Evolutionary conservation across 2,888 invertebrate genomes (phyloP).

Genomic region (Ganaspis brasiliensis): DNA sequence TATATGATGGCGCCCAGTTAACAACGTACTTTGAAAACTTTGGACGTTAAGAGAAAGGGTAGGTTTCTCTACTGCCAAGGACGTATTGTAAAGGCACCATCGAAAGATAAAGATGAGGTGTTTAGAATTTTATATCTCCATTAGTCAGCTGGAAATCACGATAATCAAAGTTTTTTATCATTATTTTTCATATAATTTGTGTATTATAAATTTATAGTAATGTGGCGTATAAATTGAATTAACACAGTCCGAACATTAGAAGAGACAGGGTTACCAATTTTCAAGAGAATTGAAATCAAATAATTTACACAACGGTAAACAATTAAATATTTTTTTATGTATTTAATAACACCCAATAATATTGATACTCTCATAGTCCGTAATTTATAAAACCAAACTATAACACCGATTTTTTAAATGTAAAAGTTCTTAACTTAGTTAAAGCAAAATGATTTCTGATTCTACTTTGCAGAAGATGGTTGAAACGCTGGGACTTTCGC

Average conservation of each 20-base stretch:
- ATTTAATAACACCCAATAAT: too few relatives aligned
- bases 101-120: constrained; percentile 58
- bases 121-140: not conserved
- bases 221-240: too few relatives aligned
- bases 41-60: constrained; percentile 80
- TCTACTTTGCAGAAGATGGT: constrained; percentile 41
- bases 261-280: too few relatives aligned
- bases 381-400: not conserved
- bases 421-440: not conserved
- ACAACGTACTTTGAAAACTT: constrained; percentile 80
- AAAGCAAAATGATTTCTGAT: not conserved
- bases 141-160: too few relatives aligned
- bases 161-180: too few relatives aligned
- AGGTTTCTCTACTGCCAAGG: constrained; percentile 72
- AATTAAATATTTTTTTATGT: too few relatives aligned
- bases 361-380: too few relatives aligned
- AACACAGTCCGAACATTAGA: too few relatives aligned
- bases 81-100: constrained; percentile 77
- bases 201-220: too few relatives aligned
- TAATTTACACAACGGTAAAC: too few relatives aligned
- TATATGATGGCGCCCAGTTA: constrained; percentile 74
- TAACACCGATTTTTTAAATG: not conserved
- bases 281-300: too few relatives aligned
- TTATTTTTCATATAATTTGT: too few relatives aligned
- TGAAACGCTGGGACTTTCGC: constrained; percentile 68